phyloP scores from a whole-genome alignment of 2,797 vertebrate species.

The Schizopygopsis pylzovi region DNA sequence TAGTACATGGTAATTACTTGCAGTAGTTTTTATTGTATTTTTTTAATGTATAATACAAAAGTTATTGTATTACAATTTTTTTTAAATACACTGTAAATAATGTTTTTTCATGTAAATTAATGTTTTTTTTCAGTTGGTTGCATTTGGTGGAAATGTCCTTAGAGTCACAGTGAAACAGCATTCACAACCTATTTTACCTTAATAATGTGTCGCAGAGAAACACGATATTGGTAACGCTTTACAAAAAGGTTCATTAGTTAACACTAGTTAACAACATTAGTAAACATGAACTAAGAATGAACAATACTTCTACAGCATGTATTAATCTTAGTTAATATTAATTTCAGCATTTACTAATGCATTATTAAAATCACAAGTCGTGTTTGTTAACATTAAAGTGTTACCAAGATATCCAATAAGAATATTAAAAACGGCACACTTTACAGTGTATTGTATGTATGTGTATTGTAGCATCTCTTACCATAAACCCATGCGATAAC shows the following conservation, averaged over 20 bases:
- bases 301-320: too few relatives aligned
- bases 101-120: not conserved
- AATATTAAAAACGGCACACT: not conserved
- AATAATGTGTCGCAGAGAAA: not conserved
- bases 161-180: not conserved
- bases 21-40: not conserved
- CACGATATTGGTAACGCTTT: not conserved
- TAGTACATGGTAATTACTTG: not conserved
- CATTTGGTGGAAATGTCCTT: not conserved
- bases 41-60: too few relatives aligned
- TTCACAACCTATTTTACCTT: not conserved
- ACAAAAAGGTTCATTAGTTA: too few relatives aligned
- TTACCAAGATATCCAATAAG: not conserved
- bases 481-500: constrained; percentile 73
- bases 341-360: too few relatives aligned
- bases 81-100: not conserved
- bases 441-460: not conserved
- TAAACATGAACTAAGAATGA: too few relatives aligned
- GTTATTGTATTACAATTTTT: not conserved
- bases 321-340: too few relatives aligned
- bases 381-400: too few relatives aligned
- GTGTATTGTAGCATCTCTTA: constrained; percentile 27
- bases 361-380: too few relatives aligned
- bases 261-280: too few relatives aligned
- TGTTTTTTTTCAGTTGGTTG: not conserved